These are phyloP conservation scores for Baronia brevicornis DNA, from an alignment of 2,888 invertebrate species.

Conservation along the genomic window DNA sequence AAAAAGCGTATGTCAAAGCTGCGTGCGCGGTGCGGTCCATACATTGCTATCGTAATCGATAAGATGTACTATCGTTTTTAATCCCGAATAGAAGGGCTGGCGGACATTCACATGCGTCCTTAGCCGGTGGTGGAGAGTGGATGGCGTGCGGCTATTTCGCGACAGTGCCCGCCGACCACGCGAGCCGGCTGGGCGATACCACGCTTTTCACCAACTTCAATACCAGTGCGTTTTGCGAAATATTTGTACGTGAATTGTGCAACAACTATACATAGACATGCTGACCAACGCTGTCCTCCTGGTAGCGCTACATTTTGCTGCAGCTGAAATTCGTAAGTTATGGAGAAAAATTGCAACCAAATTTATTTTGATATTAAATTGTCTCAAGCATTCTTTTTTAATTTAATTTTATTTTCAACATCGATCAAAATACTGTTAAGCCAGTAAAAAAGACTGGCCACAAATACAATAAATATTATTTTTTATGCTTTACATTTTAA, in stretches of 20 bases:
- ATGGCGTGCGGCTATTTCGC: constrained; percentile 15
- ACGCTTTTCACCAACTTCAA: constrained; percentile 25
- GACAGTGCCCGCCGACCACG: constrained; percentile 56
- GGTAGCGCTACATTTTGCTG: constrained; percentile 47
- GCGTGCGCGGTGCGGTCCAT: too few species aligned
- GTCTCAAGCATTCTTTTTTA: too few species aligned
- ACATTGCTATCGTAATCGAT: constrained; percentile 20
- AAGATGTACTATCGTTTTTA: constrained; percentile 15
- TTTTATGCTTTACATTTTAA: too few species aligned
- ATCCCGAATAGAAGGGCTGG: constrained; percentile 36
- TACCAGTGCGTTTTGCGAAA: constrained; percentile 35
- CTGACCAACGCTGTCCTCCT: constrained; percentile 43
- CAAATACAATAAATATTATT: too few species aligned
- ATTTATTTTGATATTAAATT: too few species aligned
- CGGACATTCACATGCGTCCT: constrained; percentile 40
- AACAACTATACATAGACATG: constrained; percentile 41
- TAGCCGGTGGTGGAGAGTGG: constrained; percentile 29
- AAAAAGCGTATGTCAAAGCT: too few species aligned
- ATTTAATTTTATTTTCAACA: too few species aligned
- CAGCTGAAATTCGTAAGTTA: constrained; percentile 65
- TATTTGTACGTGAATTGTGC: constrained; percentile 36
- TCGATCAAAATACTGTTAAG: too few species aligned
- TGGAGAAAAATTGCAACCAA: not conserved
- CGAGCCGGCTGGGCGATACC: constrained; percentile 56
- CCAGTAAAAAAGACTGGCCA: too few species aligned